These are phyloP conservation scores for Gerris lacustris DNA, from an alignment of 2,888 invertebrate genomes.

Conservation along the genomic window DNA sequence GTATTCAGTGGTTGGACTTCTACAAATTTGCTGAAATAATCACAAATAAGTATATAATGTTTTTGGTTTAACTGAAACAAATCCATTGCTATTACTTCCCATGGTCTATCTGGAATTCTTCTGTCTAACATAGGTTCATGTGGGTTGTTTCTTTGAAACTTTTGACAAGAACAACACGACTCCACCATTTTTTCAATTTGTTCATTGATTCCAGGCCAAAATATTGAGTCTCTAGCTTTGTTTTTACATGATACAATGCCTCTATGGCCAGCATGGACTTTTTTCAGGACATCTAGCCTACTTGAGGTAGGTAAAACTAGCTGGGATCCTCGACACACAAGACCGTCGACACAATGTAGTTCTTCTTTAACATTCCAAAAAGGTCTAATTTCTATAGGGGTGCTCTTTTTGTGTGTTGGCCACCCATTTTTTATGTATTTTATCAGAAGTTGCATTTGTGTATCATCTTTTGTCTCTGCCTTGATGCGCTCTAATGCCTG, in stretches of 20 bases:
- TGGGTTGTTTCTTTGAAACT: not conserved
- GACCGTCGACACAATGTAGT: not conserved
- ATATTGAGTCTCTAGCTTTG: not conserved
- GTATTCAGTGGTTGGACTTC: not conserved
- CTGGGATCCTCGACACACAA: not conserved
- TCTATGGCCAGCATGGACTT: not conserved
- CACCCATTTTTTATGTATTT: not conserved
- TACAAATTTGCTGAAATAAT: constrained; percentile 6
- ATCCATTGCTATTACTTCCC: constrained; percentile 1
- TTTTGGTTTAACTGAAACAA: constrained; percentile 6
- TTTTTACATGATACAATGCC: not conserved
- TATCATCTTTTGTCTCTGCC: not conserved
- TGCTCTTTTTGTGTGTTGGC: not conserved
- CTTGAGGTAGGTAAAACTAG: not conserved
- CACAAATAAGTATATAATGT: not conserved
- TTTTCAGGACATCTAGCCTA: not conserved
- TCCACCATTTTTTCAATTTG: constrained; percentile 2
- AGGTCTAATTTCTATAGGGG: not conserved
- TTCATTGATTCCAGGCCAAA: constrained; percentile 1
- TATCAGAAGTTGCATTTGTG: not conserved
- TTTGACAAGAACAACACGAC: not conserved
- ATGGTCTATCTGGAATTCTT: constrained; percentile 3
- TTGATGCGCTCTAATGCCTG: not conserved
- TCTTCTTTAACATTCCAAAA: constrained; percentile 3
- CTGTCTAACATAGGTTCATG: not conserved